Base-by-base conservation (phyloP, 2,888 invertebrate genomes). In the Drosophila greeni region DNA sequence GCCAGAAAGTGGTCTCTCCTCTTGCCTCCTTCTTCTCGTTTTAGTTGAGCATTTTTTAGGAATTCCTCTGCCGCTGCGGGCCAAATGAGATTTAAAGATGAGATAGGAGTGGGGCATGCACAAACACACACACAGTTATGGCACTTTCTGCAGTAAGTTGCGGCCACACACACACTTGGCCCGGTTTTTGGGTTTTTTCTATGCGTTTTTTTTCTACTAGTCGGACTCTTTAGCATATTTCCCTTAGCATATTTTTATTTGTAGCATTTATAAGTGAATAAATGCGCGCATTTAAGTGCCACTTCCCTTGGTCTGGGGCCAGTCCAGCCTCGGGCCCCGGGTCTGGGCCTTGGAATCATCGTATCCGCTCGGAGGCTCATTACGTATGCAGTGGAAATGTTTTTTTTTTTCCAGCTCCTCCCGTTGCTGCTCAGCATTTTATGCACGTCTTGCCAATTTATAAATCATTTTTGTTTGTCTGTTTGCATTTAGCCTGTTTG, bases 371-470 rank as follows among this genome's bases (percentile, higher is more conserved):
- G 58, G 66, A 70, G 73, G 39, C 79, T 75, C 74, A 83, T 81
- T 81, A 82, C 55, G 84, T 84, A 81, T 83, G 81, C 81, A 81
- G 82, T 82, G 76, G 74, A 75, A 83, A 68, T 26, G 42, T 69
- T 72, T 79, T 79, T 69, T 72, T 79, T 79, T 82, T 23, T 23
- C 7, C 14, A 20, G 20, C 47, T 48, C 31, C 23, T 66, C 39
- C 39, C 43, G 39, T 14, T 23, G 37, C 62, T 78, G 74, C 72
- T 86, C 77, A 79, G 75, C 77, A 86, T 86, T 86, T 85, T 84
- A 77, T 86, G 77, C 86, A 86, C 86, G 86, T 86, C 78, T 77
- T 75, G 82, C 82, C 85, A 86, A 86, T 86, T 86, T 86, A 86
- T 86, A 86, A 85, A 86, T 86, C 85, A 86, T 85, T 86, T 85